Conservation (phyloP, 2,113 vertebrate species). For the Megaceryle maxima region DNA sequence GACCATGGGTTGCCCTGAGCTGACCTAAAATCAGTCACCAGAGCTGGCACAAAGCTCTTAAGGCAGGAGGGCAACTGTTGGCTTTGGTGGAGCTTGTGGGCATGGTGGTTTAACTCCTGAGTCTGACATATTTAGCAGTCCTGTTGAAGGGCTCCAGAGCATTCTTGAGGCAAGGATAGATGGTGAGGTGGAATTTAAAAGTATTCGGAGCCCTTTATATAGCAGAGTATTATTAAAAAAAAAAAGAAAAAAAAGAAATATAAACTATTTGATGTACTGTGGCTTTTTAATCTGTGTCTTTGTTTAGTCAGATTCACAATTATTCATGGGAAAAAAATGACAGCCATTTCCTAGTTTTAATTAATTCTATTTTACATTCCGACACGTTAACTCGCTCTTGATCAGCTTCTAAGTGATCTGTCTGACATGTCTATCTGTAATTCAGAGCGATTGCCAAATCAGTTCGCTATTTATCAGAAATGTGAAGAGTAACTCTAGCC, state of each 20-base stretch:
- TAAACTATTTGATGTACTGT: neutral
- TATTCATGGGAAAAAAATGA: neutral
- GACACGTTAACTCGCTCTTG: slow-evolving; percentile 49
- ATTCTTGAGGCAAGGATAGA: neutral
- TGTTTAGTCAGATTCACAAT: neutral
- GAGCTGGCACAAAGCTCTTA: neutral
- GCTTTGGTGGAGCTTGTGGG: neutral
- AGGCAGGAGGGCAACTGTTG: neutral
- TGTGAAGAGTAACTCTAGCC: slow-evolving; percentile 7
- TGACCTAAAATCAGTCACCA: neutral
- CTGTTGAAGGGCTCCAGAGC: neutral
- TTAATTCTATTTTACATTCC: slow-evolving; percentile 53
- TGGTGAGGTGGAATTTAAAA: neutral
- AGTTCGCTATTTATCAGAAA: slow-evolving; percentile 48
- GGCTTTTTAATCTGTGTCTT: neutral
- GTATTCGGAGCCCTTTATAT: neutral
- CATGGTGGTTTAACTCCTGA: neutral
- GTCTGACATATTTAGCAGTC: neutral
- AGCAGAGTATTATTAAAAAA: neutral
- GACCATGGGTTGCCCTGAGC: neutral
- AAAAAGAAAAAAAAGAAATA: neutral
- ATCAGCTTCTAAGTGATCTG: slow-evolving; percentile 57
- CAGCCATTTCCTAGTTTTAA: slow-evolving; percentile 34
- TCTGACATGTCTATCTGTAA: slow-evolving; percentile 60
- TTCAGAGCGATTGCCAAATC: slow-evolving; percentile 38